Evolutionary conservation across 92 coral and sea anemone species (phyloP).

Genomic region (Zoanthus solanderi): DNA sequence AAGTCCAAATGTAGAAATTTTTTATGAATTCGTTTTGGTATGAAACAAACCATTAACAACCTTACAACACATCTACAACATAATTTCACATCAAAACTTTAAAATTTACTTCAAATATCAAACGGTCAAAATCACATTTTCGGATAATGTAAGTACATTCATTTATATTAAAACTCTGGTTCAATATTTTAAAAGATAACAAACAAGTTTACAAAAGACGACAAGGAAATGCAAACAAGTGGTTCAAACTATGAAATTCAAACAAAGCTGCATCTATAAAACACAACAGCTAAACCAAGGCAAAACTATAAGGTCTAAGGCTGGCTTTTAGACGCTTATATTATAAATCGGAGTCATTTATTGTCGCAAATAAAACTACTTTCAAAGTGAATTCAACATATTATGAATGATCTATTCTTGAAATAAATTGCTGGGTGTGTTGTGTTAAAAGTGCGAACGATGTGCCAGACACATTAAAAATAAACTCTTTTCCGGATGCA

Average conservation of each 20-base stretch:
- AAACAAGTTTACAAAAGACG: slow-evolving; percentile 39
- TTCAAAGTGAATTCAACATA: neutral
- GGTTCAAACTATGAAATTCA: slow-evolving; percentile 59
- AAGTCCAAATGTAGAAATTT: neutral
- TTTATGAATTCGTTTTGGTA: neutral
- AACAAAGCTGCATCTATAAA: slow-evolving; percentile 71
- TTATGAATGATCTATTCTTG: slow-evolving; percentile 1
- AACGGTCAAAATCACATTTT: neutral
- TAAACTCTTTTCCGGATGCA: slow-evolving; percentile 24
- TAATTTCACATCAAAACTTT: neutral
- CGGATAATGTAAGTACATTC: neutral
- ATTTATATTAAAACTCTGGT: neutral
- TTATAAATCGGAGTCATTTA: neutral
- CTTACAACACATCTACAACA: neutral
- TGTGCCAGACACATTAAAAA: slow-evolving; percentile 47
- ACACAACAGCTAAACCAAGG: slow-evolving; percentile 37
- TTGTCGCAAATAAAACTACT: slow-evolving; percentile 23
- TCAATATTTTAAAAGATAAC: slow-evolving; percentile 42
- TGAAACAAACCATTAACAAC: neutral
- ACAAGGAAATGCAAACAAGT: slow-evolving; percentile 62
- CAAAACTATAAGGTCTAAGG: neutral
- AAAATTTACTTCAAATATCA: slow-evolving; percentile 1
- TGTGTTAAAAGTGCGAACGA: slow-evolving; percentile 57
- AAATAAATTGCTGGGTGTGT: slow-evolving; percentile 35
- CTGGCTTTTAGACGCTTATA: slow-evolving; percentile 12